Evolutionary conservation across 2,888 invertebrate species (phyloP).

Genomic region (Philereme transversata): DNA sequence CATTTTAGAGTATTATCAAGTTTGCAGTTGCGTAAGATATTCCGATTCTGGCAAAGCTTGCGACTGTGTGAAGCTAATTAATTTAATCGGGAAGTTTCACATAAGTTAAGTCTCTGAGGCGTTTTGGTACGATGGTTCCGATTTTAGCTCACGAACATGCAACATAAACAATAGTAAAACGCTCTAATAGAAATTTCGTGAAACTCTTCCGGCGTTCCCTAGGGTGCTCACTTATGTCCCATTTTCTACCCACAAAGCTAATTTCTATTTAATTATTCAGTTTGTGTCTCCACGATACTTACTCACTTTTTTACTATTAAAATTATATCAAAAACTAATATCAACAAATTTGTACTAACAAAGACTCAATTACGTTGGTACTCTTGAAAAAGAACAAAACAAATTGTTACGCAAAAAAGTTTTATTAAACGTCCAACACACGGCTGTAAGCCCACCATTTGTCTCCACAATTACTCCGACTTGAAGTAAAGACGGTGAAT

Average conservation of each 20-base stretch:
- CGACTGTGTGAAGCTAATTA: slow-evolving; percentile 29
- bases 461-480: slow-evolving; percentile 56
- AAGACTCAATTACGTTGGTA: background rate
- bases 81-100: slow-evolving; percentile 27
- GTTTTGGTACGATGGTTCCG: slow-evolving; percentile 20
- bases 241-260: slow-evolving; percentile 3
- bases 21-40: slow-evolving; percentile 14
- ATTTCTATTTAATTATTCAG: background rate
- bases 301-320: background rate
- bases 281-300: background rate
- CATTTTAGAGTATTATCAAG: slow-evolving; percentile 3
- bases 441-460: slow-evolving; percentile 48
- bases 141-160: slow-evolving; percentile 21
- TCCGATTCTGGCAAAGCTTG: slow-evolving; percentile 23
- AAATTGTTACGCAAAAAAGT: slow-evolving; percentile 33
- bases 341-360: background rate
- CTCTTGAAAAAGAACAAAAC: slow-evolving; percentile 31
- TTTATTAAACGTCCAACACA: slow-evolving; percentile 36
- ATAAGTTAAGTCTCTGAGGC: slow-evolving; percentile 28
- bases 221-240: slow-evolving; percentile 13
- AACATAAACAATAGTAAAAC: slow-evolving; percentile 21
- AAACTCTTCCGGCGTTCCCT: slow-evolving; percentile 15
- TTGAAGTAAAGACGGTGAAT: slow-evolving; percentile 37
- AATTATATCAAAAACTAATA: slow-evolving; percentile 3
- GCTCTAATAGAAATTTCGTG: slow-evolving; percentile 9